Conservation (phyloP, 2,113 vertebrate species). For the Gallinago media region DNA sequence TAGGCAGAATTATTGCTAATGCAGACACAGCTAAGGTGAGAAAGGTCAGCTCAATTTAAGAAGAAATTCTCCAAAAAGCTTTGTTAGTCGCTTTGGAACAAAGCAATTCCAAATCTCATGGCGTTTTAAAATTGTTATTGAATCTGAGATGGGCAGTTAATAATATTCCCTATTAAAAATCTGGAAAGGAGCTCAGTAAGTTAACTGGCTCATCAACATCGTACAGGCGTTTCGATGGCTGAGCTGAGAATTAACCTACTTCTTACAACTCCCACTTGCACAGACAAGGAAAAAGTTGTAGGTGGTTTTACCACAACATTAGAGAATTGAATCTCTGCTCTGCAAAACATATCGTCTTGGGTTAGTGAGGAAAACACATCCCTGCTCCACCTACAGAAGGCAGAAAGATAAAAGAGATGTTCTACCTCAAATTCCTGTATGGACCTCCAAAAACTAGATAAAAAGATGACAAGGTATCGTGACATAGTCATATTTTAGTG, state of each 20-base stretch:
- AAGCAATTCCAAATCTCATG: not conserved
- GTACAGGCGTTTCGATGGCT: not conserved
- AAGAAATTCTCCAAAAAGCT: not conserved
- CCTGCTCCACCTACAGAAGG: not conserved
- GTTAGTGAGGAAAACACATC: not conserved
- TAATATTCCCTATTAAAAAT: not conserved
- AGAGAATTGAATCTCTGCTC: not conserved
- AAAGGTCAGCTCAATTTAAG: not conserved
- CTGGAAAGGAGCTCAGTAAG: not conserved
- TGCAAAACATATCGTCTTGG: not conserved
- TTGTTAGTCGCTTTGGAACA: not conserved
- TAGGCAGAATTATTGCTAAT: not conserved
- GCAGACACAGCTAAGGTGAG: not conserved
- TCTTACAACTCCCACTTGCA: not conserved
- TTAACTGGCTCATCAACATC: not conserved
- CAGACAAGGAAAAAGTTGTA: not conserved
- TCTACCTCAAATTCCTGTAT: not conserved
- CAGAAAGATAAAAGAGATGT: not conserved
- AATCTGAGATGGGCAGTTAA: not conserved
- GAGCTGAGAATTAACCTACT: not conserved
- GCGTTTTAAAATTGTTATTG: not conserved
- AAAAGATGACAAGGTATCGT: not conserved
- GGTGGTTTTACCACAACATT: not conserved
- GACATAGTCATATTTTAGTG: not conserved
- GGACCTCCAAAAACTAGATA: not conserved